Base-by-base conservation (phyloP, 2,797 vertebrate genomes). In the Propithecus deckenii region DNA sequence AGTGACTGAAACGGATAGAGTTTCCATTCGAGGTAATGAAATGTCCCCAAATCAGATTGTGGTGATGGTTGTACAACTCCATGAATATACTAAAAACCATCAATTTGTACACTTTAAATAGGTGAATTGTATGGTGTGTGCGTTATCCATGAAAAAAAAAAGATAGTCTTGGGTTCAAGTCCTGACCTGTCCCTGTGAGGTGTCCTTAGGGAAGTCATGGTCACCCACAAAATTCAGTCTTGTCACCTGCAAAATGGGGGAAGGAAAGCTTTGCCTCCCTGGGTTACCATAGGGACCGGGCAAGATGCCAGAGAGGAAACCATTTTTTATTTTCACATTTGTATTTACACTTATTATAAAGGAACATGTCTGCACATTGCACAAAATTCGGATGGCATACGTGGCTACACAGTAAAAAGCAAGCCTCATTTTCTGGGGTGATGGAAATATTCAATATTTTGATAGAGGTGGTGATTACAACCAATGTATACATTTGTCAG, bases 291-390 rank as follows among this genome's bases (percentile, higher is more conserved):
- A 2, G 14, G 46, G 10, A 48, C 30, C 69, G 23, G 55, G 50
- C 7, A 32, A 63, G 48, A 43, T 22, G 43, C 65, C 75, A 43
- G 65, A 32, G 28, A 61, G 11, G 59, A 59, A 52, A 55, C 13
- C 3, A 8, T 18, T 74, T 92, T 91, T 79, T 46, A 87, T 46
- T 91, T 52, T 67, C 38, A 71, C 28, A 52, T 91, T 88, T 63
- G 69, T 35, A 20, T 94, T 69, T 76, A 91, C 35, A 74, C 79
- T 63, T 78, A 71, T 93, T 32, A 63, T 38, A 9, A 52, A 57
- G 30, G 38, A 63, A 75, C 28, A 59, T 10, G 57, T 52, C 46
- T 3, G 22, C 9, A 17, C n/a, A 1, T 6, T 32, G 55, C 65
- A 22, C 41, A 41, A 22, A 72, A 48, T 50, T 59, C 61, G n/a